A percentile compares a stretch with the other conserved stretches of the same genome.
phyloP scores from a whole-genome alignment of 2,888 invertebrate species.

The Agriopis marginaria region DNA sequence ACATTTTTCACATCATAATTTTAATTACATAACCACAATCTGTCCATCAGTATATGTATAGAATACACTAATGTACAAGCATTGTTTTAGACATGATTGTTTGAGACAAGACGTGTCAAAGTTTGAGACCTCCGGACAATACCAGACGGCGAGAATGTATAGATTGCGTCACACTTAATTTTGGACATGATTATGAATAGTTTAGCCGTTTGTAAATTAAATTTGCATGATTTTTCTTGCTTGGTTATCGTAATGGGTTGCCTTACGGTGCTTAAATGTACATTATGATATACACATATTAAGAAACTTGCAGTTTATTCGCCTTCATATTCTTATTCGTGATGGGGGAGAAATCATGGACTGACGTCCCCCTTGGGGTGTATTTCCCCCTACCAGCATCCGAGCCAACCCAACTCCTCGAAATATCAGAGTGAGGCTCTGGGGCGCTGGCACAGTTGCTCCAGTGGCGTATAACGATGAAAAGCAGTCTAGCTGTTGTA shows the following conservation, averaged over 20 bases:
- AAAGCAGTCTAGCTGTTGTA: too few species aligned
- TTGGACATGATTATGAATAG: slow-evolving; percentile 19
- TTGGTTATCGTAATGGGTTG: not conserved
- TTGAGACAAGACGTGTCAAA: slow-evolving; percentile 33
- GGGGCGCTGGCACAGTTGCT: too few species aligned
- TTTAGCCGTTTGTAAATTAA: not conserved
- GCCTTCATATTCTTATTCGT: too few species aligned
- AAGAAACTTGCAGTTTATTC: too few species aligned
- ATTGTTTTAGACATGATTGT: slow-evolving; percentile 25
- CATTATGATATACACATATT: too few species aligned
- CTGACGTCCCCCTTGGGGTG: too few species aligned
- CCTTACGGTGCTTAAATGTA: too few species aligned
- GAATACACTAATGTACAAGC: slow-evolving; percentile 21
- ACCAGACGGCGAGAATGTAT: slow-evolving; percentile 14
- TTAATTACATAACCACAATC: slow-evolving; percentile 31
- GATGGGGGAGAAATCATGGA: too few species aligned
- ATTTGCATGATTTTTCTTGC: slow-evolving; percentile 3
- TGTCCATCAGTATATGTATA: slow-evolving; percentile 25
- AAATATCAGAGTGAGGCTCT: too few species aligned
- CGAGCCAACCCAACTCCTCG: too few species aligned
- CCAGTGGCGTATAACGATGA: too few species aligned
- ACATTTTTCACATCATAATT: slow-evolving; percentile 23
- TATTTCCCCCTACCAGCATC: too few species aligned
- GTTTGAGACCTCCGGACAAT: slow-evolving; percentile 28
- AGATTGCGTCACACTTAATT: slow-evolving; percentile 26